Evolutionary conservation across 2,797 vertebrate genomes (phyloP), one percentile per base, ranked within the genome.

Genomic region (Gallinago solitaria): DNA sequence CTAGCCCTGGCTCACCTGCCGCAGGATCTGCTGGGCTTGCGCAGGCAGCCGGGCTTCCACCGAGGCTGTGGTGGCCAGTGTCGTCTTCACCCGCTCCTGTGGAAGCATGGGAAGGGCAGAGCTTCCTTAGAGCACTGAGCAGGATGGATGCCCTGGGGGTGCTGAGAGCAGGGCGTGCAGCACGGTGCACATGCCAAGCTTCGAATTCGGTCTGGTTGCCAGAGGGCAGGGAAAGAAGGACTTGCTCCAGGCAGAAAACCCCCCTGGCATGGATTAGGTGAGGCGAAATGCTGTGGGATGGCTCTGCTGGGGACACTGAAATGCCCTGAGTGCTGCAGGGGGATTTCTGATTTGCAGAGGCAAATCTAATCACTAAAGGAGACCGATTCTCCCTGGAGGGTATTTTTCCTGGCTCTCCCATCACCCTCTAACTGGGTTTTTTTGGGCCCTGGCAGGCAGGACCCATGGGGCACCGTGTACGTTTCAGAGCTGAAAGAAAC

Each of bases 1-100:
- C 41, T 47, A 6, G 15, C 45, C 75, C 43, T 3, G 0, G 32
- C 98, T 98, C 87, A 98, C 98, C 81, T 97, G 97, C 83, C 63
- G 96, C 32, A 98, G 83, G 91, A 98, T 96, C 47, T 63, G 88
- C 89, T 75, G 87, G 28, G 94, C 95, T 89, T 94, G 73, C 24
- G 37, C 5, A 2, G 98, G 97, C 43, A 98, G 92, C 23, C 57
- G 87, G 57, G 60, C 77, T 93, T 97, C 95, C 9, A 97, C 93
- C 0, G 75, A 53, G 24, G 82, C 45, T 1, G 91, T 77, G 32
- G 80, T 97, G 48, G 81, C 73, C 57, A 97, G 48, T 0, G 97
- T 79, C 0, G 16, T 45, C 75, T 59, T 93, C 91, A 95, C 60
- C 35, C 77, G 84, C 60, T 96, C 85, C 86, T 86, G 60, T 68